Evolutionary conservation across 2,113 vertebrate species (phyloP).

Genomic region (Alaudala cheleensis): DNA sequence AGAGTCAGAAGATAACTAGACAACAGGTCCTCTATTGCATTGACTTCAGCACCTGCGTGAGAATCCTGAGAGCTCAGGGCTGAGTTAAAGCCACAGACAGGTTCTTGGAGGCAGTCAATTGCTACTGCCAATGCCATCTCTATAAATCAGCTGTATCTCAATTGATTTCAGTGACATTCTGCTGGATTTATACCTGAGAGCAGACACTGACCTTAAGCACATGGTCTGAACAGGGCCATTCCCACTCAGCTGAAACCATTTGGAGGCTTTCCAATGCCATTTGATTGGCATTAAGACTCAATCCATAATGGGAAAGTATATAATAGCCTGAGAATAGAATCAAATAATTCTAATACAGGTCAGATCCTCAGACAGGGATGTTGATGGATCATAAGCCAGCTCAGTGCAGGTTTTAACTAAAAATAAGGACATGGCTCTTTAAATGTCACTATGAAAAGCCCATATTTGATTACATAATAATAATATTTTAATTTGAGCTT

Average conservation of each 20-base stretch:
- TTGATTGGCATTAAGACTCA: not conserved
- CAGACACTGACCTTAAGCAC: constrained; percentile 8
- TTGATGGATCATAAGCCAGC: not conserved
- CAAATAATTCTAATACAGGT: not conserved
- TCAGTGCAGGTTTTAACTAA: not conserved
- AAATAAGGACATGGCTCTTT: not conserved
- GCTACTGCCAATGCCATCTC: not conserved
- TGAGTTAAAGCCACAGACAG: not conserved
- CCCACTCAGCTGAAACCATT: not conserved
- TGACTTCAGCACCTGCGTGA: not conserved
- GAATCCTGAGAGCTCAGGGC: not conserved
- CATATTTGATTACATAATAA: not conserved
- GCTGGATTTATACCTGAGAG: constrained; percentile 34
- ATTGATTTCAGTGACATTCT: not conserved
- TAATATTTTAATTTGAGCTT: not conserved
- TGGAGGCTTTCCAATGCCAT: constrained; percentile 9
- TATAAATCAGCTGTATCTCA: not conserved
- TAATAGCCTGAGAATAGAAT: not conserved
- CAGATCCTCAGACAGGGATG: not conserved
- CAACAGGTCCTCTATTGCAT: not conserved
- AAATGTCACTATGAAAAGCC: not conserved
- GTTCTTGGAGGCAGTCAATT: not conserved
- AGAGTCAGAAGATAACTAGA: not conserved
- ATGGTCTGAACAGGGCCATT: not conserved
- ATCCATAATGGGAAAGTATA: not conserved